Percentiles rank a stretch among this genome's conserved stretches.
These are phyloP conservation scores for Matsumyia berberina DNA, from an alignment of 2,888 invertebrate species.

Conservation along the genomic window DNA sequence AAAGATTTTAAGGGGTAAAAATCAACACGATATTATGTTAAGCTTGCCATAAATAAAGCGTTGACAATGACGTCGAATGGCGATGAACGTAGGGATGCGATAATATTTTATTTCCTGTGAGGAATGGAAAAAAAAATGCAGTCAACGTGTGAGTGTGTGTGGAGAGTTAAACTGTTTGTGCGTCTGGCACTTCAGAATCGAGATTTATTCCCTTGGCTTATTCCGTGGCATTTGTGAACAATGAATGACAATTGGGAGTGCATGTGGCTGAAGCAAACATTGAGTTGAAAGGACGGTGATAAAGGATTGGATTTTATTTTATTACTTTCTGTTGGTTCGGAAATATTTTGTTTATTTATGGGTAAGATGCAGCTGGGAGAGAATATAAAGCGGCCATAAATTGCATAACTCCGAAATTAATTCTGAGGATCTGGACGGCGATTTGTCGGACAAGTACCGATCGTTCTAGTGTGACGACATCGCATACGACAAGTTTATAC, in stretches of 20 bases:
- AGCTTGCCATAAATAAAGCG: slow-evolving; percentile 71
- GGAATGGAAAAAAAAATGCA: slow-evolving; percentile 40
- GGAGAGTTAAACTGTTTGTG: slow-evolving; percentile 66
- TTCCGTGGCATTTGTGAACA: slow-evolving; percentile 65
- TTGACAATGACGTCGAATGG: slow-evolving; percentile 67
- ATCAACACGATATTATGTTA: slow-evolving; percentile 71
- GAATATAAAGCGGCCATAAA: slow-evolving; percentile 9
- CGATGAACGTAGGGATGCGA: slow-evolving; percentile 69
- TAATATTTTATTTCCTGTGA: slow-evolving; percentile 72
- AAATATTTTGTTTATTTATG: slow-evolving; percentile 34
- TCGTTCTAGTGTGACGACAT: too few species aligned
- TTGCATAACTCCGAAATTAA: slow-evolving; percentile 1
- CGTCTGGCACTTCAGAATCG: slow-evolving; percentile 75
- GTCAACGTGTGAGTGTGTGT: slow-evolving; percentile 7
- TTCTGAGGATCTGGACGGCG: background rate
- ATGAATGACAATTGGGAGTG: slow-evolving; percentile 66
- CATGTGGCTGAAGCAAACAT: slow-evolving; percentile 56
- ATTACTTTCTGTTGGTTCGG: background rate
- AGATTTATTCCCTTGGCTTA: slow-evolving; percentile 70
- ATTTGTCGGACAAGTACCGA: background rate
- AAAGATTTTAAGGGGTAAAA: slow-evolving; percentile 55
- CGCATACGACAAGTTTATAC: too few species aligned
- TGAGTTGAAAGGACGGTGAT: slow-evolving; percentile 62
- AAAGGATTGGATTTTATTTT: slow-evolving; percentile 47
- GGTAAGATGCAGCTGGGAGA: slow-evolving; percentile 2